Conservation (phyloP, 1,140 invertebrate genomes). For the Drosophila erecta region DNA sequence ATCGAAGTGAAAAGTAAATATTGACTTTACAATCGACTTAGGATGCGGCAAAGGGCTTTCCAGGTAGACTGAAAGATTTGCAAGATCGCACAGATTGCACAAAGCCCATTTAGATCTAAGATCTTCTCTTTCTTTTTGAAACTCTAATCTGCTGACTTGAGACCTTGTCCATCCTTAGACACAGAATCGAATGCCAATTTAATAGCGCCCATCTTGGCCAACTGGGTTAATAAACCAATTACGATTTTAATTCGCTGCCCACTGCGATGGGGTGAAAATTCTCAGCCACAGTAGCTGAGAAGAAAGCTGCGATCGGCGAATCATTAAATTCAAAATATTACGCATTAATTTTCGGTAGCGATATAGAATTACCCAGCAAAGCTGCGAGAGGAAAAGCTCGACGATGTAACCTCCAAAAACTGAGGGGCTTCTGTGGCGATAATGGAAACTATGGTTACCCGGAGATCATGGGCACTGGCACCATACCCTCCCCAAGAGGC, state of each 20-base stretch:
- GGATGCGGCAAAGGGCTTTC: conserved; percentile 13
- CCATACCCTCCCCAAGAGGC: conserved; percentile 22
- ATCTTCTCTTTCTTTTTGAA: conserved; percentile 14
- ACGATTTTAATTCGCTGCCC: conserved; percentile 60
- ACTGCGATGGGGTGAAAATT: conserved; percentile 38
- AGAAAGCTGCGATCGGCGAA: conserved; percentile 40
- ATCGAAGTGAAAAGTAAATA: conserved; percentile 66
- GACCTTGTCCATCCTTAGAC: not conserved
- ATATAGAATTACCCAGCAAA: conserved; percentile 64
- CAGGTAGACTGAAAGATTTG: conserved; percentile 59
- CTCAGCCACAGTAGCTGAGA: conserved; percentile 26
- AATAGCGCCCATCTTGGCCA: conserved; percentile 59
- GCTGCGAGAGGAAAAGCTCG: conserved; percentile 46
- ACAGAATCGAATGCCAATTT: conserved; percentile 62
- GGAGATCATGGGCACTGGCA: conserved; percentile 23
- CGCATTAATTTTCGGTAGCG: conserved; percentile 82
- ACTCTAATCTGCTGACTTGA: conserved; percentile 1
- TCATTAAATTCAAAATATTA: conserved; percentile 65
- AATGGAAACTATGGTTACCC: conserved; percentile 28
- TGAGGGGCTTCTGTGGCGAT: conserved; percentile 1
- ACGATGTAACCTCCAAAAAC: conserved; percentile 17
- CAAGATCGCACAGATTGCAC: conserved; percentile 54
- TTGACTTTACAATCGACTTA: conserved; percentile 80
- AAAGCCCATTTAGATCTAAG: conserved; percentile 55
- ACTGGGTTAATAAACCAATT: conserved; percentile 73